Conservation (phyloP, 1,140 invertebrate genomes). For the Armadillidium nasatum region DNA sequence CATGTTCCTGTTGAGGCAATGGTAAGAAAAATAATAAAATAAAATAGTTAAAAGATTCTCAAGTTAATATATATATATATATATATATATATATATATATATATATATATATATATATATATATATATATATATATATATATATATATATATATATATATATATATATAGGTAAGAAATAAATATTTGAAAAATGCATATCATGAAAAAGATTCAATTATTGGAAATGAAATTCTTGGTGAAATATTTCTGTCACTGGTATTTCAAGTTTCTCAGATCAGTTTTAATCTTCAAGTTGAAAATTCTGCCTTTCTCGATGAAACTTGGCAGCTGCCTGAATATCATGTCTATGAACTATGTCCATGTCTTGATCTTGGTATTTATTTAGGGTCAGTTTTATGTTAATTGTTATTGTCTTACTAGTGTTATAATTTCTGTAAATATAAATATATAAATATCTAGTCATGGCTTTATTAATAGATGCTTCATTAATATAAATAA, state of each 20-base stretch:
- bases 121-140: no score
- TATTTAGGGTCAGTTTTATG: slow-evolving; percentile 52
- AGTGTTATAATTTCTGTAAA: slow-evolving; percentile 13
- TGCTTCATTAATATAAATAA: no score
- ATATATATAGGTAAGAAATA: slow-evolving; percentile 30
- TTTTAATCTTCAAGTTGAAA: slow-evolving; percentile 56
- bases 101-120: neutral
- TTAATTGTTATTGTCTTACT: slow-evolving; percentile 22
- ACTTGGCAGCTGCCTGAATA: slow-evolving; percentile 56
- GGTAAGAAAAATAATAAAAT: slow-evolving; percentile 48
- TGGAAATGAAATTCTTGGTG: slow-evolving; percentile 57
- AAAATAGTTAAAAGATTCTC: neutral
- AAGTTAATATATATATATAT: slow-evolving; percentile 6
- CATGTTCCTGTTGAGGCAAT: slow-evolving; percentile 56
- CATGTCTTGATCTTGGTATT: slow-evolving; percentile 56
- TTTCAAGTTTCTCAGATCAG: slow-evolving; percentile 55
- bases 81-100: neutral
- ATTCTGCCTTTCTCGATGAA: slow-evolving; percentile 56
- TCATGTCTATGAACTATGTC: slow-evolving; percentile 54
- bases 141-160: no score
- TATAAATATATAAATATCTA: no score
- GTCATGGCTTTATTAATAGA: no score
- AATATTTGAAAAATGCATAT: slow-evolving; percentile 40
- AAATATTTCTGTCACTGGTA: slow-evolving; percentile 59
- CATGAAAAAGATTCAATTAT: slow-evolving; percentile 49